These are phyloP conservation scores for Pseudomyrmex concolor DNA, from an alignment of 1,140 invertebrate genomes.

Conservation along the genomic window DNA sequence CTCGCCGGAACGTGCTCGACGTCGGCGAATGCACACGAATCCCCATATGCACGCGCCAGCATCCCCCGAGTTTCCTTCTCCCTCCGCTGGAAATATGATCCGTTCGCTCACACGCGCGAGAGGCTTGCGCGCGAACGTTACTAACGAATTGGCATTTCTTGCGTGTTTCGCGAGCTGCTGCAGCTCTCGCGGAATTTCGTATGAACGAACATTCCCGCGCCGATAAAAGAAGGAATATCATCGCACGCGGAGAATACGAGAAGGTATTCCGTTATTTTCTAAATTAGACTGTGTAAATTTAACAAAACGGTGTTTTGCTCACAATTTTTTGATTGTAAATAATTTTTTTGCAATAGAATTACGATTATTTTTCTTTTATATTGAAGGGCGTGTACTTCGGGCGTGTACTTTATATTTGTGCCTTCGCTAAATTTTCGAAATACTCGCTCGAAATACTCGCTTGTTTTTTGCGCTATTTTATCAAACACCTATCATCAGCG, in stretches of 20 bases:
- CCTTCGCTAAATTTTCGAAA: not conserved
- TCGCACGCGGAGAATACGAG: not conserved
- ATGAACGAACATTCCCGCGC: slow-evolving; percentile 45
- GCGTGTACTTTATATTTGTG: not conserved
- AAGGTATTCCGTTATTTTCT: not conserved
- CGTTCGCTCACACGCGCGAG: slow-evolving; percentile 45
- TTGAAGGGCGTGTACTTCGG: no score
- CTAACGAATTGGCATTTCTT: slow-evolving; percentile 57
- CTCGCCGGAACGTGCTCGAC: slow-evolving; percentile 36
- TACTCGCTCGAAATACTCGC: not conserved
- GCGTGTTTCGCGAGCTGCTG: slow-evolving; percentile 45
- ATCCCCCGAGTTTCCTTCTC: not conserved
- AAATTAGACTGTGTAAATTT: slow-evolving; percentile 1
- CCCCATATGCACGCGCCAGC: slow-evolving; percentile 10
- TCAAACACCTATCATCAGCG: not conserved
- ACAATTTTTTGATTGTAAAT: no score
- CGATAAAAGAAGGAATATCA: slow-evolving; percentile 25
- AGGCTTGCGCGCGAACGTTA: slow-evolving; percentile 45
- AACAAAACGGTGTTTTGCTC: not conserved
- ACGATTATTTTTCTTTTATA: no score
- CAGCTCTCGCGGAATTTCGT: slow-evolving; percentile 36
- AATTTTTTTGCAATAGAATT: no score
- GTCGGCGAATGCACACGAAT: slow-evolving; percentile 32
- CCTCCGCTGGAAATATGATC: slow-evolving; percentile 32
- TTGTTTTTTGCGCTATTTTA: not conserved